Evolutionary conservation across 2,888 invertebrate species (phyloP).

Genomic region (Limenitis camilla): DNA sequence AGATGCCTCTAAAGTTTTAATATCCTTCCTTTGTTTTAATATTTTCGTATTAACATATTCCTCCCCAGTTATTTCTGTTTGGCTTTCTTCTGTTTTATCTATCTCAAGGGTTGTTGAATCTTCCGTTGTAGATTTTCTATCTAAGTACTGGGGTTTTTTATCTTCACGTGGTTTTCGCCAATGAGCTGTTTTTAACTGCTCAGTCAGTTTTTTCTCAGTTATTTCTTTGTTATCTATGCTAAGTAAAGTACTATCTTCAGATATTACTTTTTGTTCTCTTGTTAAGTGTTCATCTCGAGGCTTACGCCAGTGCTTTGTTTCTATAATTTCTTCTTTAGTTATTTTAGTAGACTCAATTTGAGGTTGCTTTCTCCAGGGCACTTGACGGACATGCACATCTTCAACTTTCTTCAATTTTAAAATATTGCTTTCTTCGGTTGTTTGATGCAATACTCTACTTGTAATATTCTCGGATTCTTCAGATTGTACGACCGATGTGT

Average conservation of each 20-base stretch:
- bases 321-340: slow-evolving; percentile 29
- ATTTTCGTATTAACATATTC: slow-evolving; percentile 27
- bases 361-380: slow-evolving; percentile 54
- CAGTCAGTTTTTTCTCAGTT: slow-evolving; percentile 6
- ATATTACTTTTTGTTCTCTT: slow-evolving; percentile 16
- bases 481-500: slow-evolving; percentile 29
- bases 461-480: slow-evolving; percentile 33
- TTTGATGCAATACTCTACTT: slow-evolving; percentile 41
- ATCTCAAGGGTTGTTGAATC: not conserved
- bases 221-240: slow-evolving; percentile 24
- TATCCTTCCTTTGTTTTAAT: slow-evolving; percentile 37
- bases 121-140: too few relatives aligned
- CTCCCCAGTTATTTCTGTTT: slow-evolving; percentile 14
- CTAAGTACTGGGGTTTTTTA: not conserved
- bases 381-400: slow-evolving; percentile 44
- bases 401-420: slow-evolving; percentile 47
- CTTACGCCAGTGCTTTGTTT: slow-evolving; percentile 40
- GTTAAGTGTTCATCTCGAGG: slow-evolving; percentile 27
- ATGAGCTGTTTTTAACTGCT: slow-evolving; percentile 9
- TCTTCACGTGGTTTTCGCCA: slow-evolving; percentile 1
- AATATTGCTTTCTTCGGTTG: slow-evolving; percentile 59
- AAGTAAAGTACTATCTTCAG: slow-evolving; percentile 31
- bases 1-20: slow-evolving; percentile 19
- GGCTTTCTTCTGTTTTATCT: not conserved
- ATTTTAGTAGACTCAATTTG: slow-evolving; percentile 25